Percentiles rank a stretch among this genome's conserved stretches.
Conservation (phyloP, 2,113 vertebrate genomes). For the Coreoperca whiteheadi region DNA sequence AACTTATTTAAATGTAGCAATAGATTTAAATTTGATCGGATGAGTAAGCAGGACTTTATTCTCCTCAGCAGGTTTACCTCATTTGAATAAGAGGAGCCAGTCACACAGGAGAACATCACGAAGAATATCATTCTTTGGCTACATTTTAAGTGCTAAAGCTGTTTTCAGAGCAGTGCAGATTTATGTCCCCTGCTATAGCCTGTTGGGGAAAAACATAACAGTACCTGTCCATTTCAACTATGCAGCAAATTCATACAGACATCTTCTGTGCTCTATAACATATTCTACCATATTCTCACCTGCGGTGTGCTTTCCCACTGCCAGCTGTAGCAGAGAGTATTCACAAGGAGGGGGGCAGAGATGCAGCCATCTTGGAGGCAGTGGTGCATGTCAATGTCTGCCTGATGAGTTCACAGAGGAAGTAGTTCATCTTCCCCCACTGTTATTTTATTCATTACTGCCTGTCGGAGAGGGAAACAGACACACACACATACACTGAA, state of each 20-base stretch:
- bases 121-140: slow-evolving; percentile 9
- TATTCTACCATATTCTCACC: slow-evolving; percentile 41
- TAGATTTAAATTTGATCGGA: slow-evolving; percentile 23
- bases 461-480: slow-evolving; percentile 42
- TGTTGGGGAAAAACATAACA: background rate
- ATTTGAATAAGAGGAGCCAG: slow-evolving; percentile 5
- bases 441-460: slow-evolving; percentile 77
- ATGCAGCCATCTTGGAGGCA: slow-evolving; percentile 67
- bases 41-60: slow-evolving; percentile 13
- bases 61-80: slow-evolving; percentile 17
- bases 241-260: slow-evolving; percentile 11
- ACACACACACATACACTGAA: slow-evolving; percentile 7
- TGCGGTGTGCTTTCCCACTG: slow-evolving; percentile 39
- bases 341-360: slow-evolving; percentile 37
- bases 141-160: slow-evolving; percentile 19
- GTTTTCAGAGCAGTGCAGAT: slow-evolving; percentile 20
- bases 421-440: slow-evolving; percentile 68
- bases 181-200: slow-evolving; percentile 7
- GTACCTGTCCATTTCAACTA: background rate
- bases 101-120: slow-evolving; percentile 3
- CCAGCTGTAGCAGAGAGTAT: slow-evolving; percentile 44
- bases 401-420: slow-evolving; percentile 70
- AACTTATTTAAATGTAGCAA: slow-evolving; percentile 12
- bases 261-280: background rate
- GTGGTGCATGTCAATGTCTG: slow-evolving; percentile 67